Base-by-base conservation (phyloP, 2,888 invertebrate genomes). In the Calliopum simillimum region DNA sequence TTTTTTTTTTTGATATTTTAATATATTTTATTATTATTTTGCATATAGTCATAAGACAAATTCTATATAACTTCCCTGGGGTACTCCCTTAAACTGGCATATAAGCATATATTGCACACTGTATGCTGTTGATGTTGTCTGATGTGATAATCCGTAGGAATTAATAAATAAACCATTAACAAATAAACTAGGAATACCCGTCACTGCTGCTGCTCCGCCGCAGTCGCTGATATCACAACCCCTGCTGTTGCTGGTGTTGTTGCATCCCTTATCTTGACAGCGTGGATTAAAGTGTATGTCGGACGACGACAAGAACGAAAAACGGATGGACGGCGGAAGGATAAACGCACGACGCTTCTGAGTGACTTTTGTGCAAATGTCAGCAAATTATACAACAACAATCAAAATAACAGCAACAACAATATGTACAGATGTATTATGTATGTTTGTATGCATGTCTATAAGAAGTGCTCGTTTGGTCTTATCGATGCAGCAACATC, bases 151-250 rank as follows among this genome's bases (percentile, higher is more conserved):
- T 83, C 83, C 82, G 77, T 80, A 82, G 82, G 83, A 83, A 83
- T 83, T 83, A 83, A 83, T 83, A 83, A 83, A 82, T 83, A 82
- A 83, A 83, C 82, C 82, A 82, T 83, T 83, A 82, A 81, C 82
- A 83, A 82, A 83, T 83, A 83, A 83, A 83, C 82, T 82, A 81
- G 79, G 53, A 64, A 46, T 41, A 63, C 43, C 46, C 67, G 73
- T 73, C 76, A 74, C 69, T 69, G 72, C 63, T 51, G 56, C 13
- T n/a, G n/a, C n/a, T n/a, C n/a, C 53, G 23, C 41, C 19, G 12
- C 4, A 47, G 55, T 66, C 46, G 59, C 43, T 63, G 64, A n/a
- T 6, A 62, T 3, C 46, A 41, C 25, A 51, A 64, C 49, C 43
- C 41, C 49, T 62, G 46, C 47, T 21, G 33, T 19, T 14, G 53